Evolutionary conservation across 2,113 vertebrate species (phyloP).

Genomic region (Columba livia): DNA sequence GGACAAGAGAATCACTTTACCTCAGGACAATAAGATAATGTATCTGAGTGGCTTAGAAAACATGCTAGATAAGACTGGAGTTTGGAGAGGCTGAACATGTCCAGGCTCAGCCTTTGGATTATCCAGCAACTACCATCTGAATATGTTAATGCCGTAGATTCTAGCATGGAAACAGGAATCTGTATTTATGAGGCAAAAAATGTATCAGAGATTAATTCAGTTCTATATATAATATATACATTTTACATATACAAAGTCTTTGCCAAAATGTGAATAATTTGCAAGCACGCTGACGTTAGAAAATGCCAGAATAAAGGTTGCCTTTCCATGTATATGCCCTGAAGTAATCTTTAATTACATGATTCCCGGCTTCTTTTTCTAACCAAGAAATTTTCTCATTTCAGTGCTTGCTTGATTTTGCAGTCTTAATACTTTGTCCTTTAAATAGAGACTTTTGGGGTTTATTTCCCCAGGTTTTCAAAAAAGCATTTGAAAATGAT

Average conservation of each 20-base stretch:
- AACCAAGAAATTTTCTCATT: not conserved
- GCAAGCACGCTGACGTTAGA: conserved; percentile 2
- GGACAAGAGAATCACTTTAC: conserved; percentile 8
- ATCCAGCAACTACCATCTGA: conserved; percentile 18
- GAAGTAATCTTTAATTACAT: conserved; percentile 14
- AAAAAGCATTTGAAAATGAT: not conserved
- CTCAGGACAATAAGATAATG: conserved; percentile 32
- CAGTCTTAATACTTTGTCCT: not conserved
- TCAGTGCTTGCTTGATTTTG: not conserved
- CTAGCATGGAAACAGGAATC: conserved; percentile 37
- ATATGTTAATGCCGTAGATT: conserved; percentile 18
- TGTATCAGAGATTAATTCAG: conserved; percentile 33
- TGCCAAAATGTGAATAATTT: conserved; percentile 51
- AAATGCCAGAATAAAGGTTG: conserved; percentile 65
- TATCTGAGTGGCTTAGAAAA: conserved; percentile 32
- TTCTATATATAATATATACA: conserved; percentile 50
- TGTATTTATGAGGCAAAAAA: conserved; percentile 22
- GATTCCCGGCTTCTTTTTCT: not conserved
- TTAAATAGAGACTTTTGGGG: not conserved
- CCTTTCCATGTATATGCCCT: conserved; percentile 23
- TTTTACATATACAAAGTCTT: conserved; percentile 31
- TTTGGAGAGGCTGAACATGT: not conserved
- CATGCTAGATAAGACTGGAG: conserved; percentile 44
- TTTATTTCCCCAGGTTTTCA: not conserved
- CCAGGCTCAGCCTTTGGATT: conserved; percentile 23